These are phyloP conservation scores for Bradysia coprophila DNA, from an alignment of 1,140 invertebrate genomes.

Conservation along the genomic window DNA sequence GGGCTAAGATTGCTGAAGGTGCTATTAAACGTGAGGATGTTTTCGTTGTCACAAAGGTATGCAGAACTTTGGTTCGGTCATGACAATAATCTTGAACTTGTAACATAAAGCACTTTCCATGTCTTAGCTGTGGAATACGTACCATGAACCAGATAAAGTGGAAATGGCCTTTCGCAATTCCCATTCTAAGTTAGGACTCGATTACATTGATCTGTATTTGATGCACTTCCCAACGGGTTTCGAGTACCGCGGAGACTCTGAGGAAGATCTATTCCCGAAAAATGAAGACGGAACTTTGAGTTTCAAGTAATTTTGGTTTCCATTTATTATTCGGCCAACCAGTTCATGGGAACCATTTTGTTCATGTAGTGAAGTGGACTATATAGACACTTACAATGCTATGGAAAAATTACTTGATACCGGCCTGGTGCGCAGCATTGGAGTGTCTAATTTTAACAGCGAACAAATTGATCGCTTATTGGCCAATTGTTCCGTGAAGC, in stretches of 20 bases:
- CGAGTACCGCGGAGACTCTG: neutral
- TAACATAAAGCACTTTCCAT: neutral
- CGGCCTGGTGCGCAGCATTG: constrained; percentile 59
- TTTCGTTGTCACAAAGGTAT: constrained; percentile 62
- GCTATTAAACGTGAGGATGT: constrained; percentile 61
- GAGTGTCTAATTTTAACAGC: constrained; percentile 82
- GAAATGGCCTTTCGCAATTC: constrained; percentile 26
- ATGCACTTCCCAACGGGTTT: constrained; percentile 39
- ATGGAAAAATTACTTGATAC: constrained; percentile 59
- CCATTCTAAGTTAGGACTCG: constrained; percentile 40
- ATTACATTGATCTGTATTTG: constrained; percentile 65
- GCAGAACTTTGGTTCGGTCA: neutral
- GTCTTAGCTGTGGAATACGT: constrained; percentile 18
- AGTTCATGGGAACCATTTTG: no score
- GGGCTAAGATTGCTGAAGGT: constrained; percentile 38
- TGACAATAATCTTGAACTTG: neutral
- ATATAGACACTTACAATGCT: constrained; percentile 77
- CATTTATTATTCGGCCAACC: no score
- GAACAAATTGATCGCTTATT: constrained; percentile 59
- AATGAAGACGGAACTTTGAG: constrained; percentile 1
- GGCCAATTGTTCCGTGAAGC: constrained; percentile 44
- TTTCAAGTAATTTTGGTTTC: no score
- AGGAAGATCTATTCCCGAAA: neutral
- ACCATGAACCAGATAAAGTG: constrained; percentile 18
- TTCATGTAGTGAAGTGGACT: constrained; percentile 46